phyloP scores from a whole-genome alignment of 2,888 invertebrate genomes.

The Dasypogon diadema region DNA sequence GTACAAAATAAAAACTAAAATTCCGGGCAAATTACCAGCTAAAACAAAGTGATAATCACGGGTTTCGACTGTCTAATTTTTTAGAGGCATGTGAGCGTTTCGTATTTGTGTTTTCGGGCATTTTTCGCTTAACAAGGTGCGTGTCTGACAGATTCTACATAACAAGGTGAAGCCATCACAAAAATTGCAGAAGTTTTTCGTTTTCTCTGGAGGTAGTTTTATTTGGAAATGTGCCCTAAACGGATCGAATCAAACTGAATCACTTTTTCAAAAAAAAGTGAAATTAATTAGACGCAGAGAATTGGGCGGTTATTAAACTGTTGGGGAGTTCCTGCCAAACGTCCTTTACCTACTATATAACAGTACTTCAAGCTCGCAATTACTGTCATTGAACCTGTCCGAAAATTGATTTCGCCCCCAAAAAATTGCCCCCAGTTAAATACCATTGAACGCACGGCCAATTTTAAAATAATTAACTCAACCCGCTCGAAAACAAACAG shows the following conservation, averaged over 20 bases:
- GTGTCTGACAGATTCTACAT: conserved; percentile 14
- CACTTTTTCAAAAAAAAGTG: too few relatives aligned
- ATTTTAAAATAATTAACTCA: conserved; percentile 40
- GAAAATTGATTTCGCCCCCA: conserved; percentile 12
- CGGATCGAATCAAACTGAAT: background rate
- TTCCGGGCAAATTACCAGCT: conserved; percentile 43
- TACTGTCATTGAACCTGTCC: conserved; percentile 17
- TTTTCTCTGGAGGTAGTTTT: background rate
- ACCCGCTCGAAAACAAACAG: conserved; percentile 33
- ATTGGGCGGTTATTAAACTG: background rate
- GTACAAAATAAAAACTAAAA: conserved; percentile 46
- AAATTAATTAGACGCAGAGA: background rate
- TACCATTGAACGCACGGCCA: conserved; percentile 21
- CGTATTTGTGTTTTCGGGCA: conserved; percentile 31
- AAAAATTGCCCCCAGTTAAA: background rate
- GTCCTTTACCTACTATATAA: background rate
- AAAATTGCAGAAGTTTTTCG: background rate
- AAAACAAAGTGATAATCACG: conserved; percentile 54
- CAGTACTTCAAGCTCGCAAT: conserved; percentile 6
- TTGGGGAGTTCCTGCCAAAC: background rate
- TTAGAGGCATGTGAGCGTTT: conserved; percentile 29
- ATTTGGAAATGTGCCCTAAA: background rate
- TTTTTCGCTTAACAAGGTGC: conserved; percentile 51
- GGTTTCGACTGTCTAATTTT: conserved; percentile 51
- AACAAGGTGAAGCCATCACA: background rate